Base-by-base conservation (phyloP, 2,888 invertebrate genomes). In the Deilephila elpenor region DNA sequence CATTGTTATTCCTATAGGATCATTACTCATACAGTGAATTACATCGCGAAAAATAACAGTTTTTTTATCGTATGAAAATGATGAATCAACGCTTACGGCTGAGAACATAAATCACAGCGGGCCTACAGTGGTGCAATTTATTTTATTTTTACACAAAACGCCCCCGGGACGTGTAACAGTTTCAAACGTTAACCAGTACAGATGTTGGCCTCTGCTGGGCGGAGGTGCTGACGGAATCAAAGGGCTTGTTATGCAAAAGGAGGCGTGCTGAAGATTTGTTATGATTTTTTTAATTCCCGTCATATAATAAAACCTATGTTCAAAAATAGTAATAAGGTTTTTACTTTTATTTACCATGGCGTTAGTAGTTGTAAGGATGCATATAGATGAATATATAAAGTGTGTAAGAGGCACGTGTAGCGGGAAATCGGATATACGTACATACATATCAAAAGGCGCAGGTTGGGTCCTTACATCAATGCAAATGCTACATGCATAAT, bases 61-160 rank as follows among this genome's bases (percentile, higher is more conserved):
- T 76, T 74, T 75, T 83, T 84, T 87, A 86, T 86, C 84, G 85
- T 82, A 86, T 79, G 84, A 87, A 87, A 86, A 88, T 88, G 86
- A 88, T 86, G 84, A 84, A 88, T 87, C 83, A 78, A 80, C 80
- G 76, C 76, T 71, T 74, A 73, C 71, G 77, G 78, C 75, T 74
- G 72, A 76, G 74, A 76, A 79, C 80, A 84, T 86, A 85, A 86
- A 87, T 87, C 85, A 88, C 81, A 74, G 76, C 79, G 75, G 75
- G 77, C 74, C 80, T 80, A 82, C 82, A 78, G 78, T 79, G 78
- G 77, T 75, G 78, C 80, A 80, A 81, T 83, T 82, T 82, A 82
- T 84, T 86, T 83, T 81, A 81, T 77, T 83, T 86, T 83, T 78
- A 81, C 82, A 78, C 76, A 80, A 79, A 79, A 77, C 77, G 74